Conservation (phyloP, 2,797 vertebrate species). For the Argyrosomus regius region DNA sequence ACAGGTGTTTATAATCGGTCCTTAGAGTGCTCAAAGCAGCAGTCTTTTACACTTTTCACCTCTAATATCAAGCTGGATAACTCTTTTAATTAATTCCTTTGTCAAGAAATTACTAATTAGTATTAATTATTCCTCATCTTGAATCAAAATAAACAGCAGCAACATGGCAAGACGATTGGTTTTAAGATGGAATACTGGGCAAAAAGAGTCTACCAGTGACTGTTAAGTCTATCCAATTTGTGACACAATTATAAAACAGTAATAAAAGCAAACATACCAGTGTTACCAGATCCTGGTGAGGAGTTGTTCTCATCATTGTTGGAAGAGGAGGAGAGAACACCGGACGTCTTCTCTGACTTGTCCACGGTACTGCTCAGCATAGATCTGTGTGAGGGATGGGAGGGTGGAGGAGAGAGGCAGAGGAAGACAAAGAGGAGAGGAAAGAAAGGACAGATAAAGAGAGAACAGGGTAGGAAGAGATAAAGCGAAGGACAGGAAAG, state of each 20-base stretch:
- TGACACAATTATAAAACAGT: neutral
- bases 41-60: neutral
- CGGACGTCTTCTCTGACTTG: slow-evolving; percentile 85
- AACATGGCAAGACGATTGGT: neutral
- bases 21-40: neutral
- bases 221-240: neutral
- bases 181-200: neutral
- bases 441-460: neutral
- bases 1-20: too few relatives aligned
- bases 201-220: neutral
- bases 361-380: slow-evolving; percentile 87
- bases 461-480: neutral
- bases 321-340: slow-evolving; percentile 81
- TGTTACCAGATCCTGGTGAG: slow-evolving; percentile 79
- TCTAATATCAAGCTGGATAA: too few relatives aligned
- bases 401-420: slow-evolving; percentile 26
- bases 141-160: neutral
- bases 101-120: too few relatives aligned
- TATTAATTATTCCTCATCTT: neutral
- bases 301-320: slow-evolving; percentile 82
- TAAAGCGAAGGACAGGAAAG: slow-evolving; percentile 7
- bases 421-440: neutral
- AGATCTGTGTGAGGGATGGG: slow-evolving; percentile 76
- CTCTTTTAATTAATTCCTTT: too few relatives aligned
- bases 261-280: slow-evolving; percentile 56